Evolutionary conservation across 2,113 vertebrate species (phyloP), one percentile per base, ranked within the genome.

Genomic region (Callipepla squamata): DNA sequence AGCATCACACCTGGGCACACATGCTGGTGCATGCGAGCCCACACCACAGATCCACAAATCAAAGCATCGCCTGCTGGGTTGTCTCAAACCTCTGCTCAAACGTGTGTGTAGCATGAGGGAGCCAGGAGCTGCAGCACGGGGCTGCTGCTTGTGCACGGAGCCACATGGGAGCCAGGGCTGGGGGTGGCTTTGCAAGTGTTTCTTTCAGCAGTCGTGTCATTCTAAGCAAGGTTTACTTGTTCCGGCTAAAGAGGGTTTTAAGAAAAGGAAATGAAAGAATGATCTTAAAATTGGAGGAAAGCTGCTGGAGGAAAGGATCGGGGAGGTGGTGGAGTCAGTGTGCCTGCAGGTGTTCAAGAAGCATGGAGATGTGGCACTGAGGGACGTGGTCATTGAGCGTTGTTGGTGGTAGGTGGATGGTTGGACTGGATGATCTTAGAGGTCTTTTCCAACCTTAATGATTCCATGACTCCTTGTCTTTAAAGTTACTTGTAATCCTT

Each of bases 1-100:
- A 34, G 40, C 2, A 2, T 5, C 0, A 40, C 55, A 57, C 75
- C 9, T n/a, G 16, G 7, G 57, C 36, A 9, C 2, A 1, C 80
- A 80, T 66, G 87, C 90, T 89, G 87, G 13, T 45, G 61, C 1
- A 3, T 7, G 1, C 4, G 32, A 84, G 87, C 81, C 74, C 69
- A 23, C 69, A 15, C 59, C 59, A 48, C 25, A 47, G 53, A 72
- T 67, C 74, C 81, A 47, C 74, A 76, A 10, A 76, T 55, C 81
- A 51, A 59, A 67, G 48, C 8, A 76, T 62, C 78, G 81, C 4
- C 81, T 81, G 51, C 90, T 63, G 65, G 40, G 40, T 40, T 40
- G 13, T 40, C 40, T 40, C 40, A 40, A 40, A 40, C 40, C 32
- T 81, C 15, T 61, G 21, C 53, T 84, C 3, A 34, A 78, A 67